Conservation (phyloP, 92 coral and sea anemone species). For the Scolanthus callimorphus region DNA sequence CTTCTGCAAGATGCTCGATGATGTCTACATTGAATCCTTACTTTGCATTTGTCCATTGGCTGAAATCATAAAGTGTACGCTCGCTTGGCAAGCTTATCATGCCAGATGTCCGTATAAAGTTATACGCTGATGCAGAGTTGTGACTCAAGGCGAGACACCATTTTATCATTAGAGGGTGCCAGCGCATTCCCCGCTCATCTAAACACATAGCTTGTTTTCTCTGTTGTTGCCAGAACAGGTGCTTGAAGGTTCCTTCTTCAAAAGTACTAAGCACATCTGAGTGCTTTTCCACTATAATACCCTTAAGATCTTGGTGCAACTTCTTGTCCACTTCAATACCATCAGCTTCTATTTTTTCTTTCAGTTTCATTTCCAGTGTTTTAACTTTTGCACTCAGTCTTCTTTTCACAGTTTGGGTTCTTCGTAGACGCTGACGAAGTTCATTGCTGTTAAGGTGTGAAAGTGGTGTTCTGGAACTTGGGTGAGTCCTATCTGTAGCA, state of each 20-base stretch:
- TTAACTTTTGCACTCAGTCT: background rate
- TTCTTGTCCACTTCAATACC: background rate
- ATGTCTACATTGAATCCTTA: slow-evolving; percentile 12
- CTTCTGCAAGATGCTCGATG: slow-evolving; percentile 11
- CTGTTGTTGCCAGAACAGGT: slow-evolving; percentile 25
- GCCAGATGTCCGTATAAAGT: slow-evolving; percentile 13
- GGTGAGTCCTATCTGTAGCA: background rate
- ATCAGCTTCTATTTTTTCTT: background rate
- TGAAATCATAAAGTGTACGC: slow-evolving; percentile 23
- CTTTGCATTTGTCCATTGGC: slow-evolving; percentile 19
- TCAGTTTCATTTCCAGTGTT: background rate
- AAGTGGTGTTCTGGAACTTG: background rate
- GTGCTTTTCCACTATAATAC: background rate
- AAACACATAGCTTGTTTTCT: background rate
- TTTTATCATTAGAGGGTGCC: slow-evolving; percentile 38
- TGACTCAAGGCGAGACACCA: slow-evolving; percentile 25
- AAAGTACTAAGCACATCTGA: background rate
- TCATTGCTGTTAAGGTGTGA: background rate
- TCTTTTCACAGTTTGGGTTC: slow-evolving; percentile 1
- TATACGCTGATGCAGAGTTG: slow-evolving; percentile 28
- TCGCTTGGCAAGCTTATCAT: slow-evolving; percentile 23
- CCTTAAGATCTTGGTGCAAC: background rate
- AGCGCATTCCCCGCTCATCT: slow-evolving; percentile 25
- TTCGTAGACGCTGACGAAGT: background rate
- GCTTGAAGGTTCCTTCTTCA: slow-evolving; percentile 8